Percentiles rank a stretch among this genome's conserved stretches.
These are phyloP conservation scores for Arenaria interpres DNA, from an alignment of 2,113 vertebrate species.

Conservation along the genomic window DNA sequence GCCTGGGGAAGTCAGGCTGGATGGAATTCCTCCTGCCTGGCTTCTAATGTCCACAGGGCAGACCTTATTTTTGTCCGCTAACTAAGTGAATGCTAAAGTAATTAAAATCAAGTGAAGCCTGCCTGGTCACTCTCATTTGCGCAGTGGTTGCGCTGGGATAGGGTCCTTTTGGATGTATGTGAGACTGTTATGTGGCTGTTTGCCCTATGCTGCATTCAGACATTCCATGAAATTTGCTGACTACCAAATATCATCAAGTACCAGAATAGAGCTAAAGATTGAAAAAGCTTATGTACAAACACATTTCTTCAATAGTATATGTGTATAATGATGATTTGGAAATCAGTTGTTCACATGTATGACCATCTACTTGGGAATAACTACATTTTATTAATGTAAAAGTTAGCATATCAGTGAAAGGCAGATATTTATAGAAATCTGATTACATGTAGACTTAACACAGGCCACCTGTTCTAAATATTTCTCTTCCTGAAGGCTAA, in stretches of 20 bases:
- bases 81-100: not conserved
- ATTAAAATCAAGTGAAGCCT: not conserved
- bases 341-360: not conserved
- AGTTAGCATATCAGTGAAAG: not conserved
- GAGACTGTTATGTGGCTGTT: not conserved
- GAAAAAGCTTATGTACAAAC: not conserved
- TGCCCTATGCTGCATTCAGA: not conserved
- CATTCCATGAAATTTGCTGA: not conserved
- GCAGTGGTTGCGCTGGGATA: not conserved
- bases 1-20: not conserved
- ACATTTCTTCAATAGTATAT: not conserved
- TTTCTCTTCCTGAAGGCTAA: not conserved
- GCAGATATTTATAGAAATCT: not conserved
- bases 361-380: not conserved
- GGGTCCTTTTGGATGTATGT: not conserved
- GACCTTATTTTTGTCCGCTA: not conserved
- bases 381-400: not conserved
- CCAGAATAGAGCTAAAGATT: not conserved
- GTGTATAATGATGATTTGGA: not conserved
- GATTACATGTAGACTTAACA: not conserved
- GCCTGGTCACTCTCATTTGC: not conserved
- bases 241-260: not conserved
- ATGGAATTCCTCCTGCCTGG: not conserved
- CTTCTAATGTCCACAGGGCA: not conserved
- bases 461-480: not conserved